A percentile compares a stretch with the other conserved stretches of the same genome.
phyloP scores from a whole-genome alignment of 1,140 invertebrate species.

The Neuroterus valhalla region DNA sequence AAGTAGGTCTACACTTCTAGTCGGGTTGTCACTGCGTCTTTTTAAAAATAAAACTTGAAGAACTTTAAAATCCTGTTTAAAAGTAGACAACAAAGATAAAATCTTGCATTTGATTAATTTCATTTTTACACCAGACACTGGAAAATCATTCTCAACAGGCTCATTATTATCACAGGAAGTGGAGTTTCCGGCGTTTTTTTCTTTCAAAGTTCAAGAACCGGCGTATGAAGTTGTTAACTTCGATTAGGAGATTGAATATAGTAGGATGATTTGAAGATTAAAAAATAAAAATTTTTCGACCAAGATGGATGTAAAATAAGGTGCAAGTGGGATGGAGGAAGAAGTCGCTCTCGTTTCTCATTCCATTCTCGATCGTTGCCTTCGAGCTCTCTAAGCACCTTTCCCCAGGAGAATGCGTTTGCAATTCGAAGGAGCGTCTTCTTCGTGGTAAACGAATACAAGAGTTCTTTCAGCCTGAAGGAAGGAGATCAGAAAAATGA shows the following conservation, averaged over 20 bases:
- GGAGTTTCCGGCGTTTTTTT: constrained; percentile 8
- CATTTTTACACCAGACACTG: not conserved
- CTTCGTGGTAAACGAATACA: constrained; percentile 42
- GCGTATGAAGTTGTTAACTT: not conserved
- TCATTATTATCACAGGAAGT: constrained; percentile 22
- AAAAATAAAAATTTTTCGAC: constrained; percentile 48
- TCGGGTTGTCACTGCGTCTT: not conserved
- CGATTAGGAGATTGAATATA: not conserved
- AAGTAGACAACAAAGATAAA: not conserved
- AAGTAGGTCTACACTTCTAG: too few species aligned
- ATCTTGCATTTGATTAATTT: constrained; percentile 15
- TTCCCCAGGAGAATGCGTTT: constrained; percentile 41
- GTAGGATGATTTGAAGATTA: not conserved
- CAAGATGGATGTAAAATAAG: constrained; percentile 45
- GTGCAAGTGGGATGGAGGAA: constrained; percentile 44
- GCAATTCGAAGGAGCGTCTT: constrained; percentile 49
- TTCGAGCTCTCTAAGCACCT: constrained; percentile 42
- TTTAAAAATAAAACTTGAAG: not conserved
- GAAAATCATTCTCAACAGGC: constrained; percentile 6
- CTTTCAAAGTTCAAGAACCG: not conserved
- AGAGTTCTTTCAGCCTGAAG: constrained; percentile 36
- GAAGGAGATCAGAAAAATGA: constrained; percentile 29
- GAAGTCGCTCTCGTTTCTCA: constrained; percentile 51
- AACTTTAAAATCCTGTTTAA: not conserved
- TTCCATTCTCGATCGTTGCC: constrained; percentile 54